phyloP scores from a whole-genome alignment of 2,888 invertebrate genomes.

The Xestobium rufovillosum region DNA sequence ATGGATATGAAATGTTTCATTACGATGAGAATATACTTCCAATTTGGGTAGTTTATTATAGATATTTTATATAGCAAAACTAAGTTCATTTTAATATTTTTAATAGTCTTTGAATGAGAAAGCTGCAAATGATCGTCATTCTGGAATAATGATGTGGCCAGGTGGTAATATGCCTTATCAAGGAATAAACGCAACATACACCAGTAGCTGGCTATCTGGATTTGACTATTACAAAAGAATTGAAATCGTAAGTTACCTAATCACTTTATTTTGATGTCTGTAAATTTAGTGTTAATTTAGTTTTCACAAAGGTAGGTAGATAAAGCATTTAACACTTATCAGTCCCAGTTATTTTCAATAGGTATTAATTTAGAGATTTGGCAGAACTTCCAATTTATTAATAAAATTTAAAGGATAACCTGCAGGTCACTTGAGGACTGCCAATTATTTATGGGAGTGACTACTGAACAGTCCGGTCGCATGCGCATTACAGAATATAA shows the following conservation, averaged over 20 bases:
- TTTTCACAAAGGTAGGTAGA: slow-evolving; percentile 9
- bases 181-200: slow-evolving; percentile 44
- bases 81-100: slow-evolving; percentile 17
- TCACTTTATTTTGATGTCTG: slow-evolving; percentile 6
- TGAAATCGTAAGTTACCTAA: slow-evolving; percentile 42
- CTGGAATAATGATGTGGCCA: slow-evolving; percentile 67
- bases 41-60: slow-evolving; percentile 46
- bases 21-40: slow-evolving; percentile 49
- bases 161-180: slow-evolving; percentile 51
- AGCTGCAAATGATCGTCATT: slow-evolving; percentile 45
- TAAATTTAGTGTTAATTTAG: neutral
- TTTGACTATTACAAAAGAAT: slow-evolving; percentile 48
- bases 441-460: no score
- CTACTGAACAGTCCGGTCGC: no score
- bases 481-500: no score
- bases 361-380: no score
- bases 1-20: slow-evolving; percentile 47
- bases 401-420: no score
- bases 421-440: no score
- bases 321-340: neutral
- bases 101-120: slow-evolving; percentile 52
- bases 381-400: no score
- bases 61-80: slow-evolving; percentile 2
- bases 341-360: no score
- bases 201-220: slow-evolving; percentile 38